These are phyloP conservation scores for Streblospio benedicti DNA, from an alignment of 1,140 invertebrate species.

Conservation along the genomic window DNA sequence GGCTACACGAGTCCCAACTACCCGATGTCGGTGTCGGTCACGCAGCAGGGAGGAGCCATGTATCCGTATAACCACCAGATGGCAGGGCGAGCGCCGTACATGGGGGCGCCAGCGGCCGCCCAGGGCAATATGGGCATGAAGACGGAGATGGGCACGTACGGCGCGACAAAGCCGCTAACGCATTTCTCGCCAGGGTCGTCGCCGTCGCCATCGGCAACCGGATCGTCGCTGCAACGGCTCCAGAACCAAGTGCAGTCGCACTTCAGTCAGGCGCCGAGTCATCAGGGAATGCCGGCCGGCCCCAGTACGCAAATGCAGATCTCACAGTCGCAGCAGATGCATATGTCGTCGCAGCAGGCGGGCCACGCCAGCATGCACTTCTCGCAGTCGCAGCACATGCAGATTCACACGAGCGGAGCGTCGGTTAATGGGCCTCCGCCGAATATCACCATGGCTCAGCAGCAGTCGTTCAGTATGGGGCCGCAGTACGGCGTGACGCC, in stretches of 20 bases:
- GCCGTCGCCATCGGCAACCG: slow-evolving; percentile 26
- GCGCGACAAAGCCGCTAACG: slow-evolving; percentile 37
- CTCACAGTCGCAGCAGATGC: slow-evolving; percentile 36
- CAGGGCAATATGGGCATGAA: slow-evolving; percentile 16
- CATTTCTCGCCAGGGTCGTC: slow-evolving; percentile 28
- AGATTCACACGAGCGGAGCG: slow-evolving; percentile 53
- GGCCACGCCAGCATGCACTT: slow-evolving; percentile 59
- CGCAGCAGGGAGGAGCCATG: neutral
- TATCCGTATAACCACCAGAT: neutral
- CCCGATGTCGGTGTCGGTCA: neutral
- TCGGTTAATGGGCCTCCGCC: slow-evolving; percentile 60
- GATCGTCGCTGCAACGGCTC: slow-evolving; percentile 42
- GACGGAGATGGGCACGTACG: too few species aligned
- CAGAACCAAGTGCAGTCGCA: slow-evolving; percentile 43
- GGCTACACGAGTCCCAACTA: too few species aligned
- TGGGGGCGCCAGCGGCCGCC: neutral
- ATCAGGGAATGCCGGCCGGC: slow-evolving; percentile 13
- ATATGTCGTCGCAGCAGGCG: slow-evolving; percentile 23
- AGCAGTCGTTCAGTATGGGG: slow-evolving; percentile 52
- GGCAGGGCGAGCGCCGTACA: slow-evolving; percentile 1
- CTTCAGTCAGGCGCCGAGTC: slow-evolving; percentile 23
- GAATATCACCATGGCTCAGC: slow-evolving; percentile 74
- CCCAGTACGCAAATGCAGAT: slow-evolving; percentile 35
- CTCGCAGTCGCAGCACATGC: slow-evolving; percentile 75
- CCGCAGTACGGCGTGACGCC: slow-evolving; percentile 28